phyloP scores from a whole-genome alignment of 2,113 vertebrate species.

The Crotalus viridis region DNA sequence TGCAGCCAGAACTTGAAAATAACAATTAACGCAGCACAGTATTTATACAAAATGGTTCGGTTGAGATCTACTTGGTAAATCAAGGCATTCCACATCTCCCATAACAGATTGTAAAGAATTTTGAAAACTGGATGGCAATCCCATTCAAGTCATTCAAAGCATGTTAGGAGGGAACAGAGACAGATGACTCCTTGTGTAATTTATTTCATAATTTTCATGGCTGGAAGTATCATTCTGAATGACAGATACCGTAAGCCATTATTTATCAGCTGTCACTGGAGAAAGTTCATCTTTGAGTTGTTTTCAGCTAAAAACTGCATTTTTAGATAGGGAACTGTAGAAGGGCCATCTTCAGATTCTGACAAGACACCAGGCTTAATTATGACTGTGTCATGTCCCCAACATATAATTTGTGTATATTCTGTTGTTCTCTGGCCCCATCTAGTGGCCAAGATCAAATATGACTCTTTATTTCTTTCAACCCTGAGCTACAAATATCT shows the following conservation, averaged over 20 bases:
- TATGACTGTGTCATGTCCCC: constrained; percentile 69
- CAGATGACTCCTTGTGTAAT: constrained; percentile 19
- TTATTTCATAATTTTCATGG: constrained; percentile 65
- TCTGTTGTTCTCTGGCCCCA: no score
- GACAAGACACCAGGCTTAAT: constrained; percentile 75
- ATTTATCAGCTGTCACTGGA: constrained; percentile 69
- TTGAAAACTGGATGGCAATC: constrained; percentile 58
- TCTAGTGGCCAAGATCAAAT: no score
- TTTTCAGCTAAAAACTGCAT: constrained; percentile 73
- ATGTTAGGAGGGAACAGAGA: constrained; percentile 50
- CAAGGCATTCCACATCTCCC: constrained; percentile 29
- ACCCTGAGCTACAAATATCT: no score
- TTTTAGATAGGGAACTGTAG: constrained; percentile 78
- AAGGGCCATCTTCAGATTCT: constrained; percentile 67
- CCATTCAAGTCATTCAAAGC: constrained; percentile 57
- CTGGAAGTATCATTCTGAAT: constrained; percentile 64
- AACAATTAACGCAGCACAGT: no score
- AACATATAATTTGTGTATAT: no score
- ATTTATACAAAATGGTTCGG: no score
- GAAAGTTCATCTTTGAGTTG: constrained; percentile 68
- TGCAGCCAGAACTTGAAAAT: no score
- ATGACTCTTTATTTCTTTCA: no score
- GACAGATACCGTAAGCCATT: constrained; percentile 75
- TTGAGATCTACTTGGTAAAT: no score
- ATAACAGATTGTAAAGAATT: constrained; percentile 47